Evolutionary conservation across 2,888 invertebrate genomes (phyloP).

Genomic region (Megastigmus dorsalis): DNA sequence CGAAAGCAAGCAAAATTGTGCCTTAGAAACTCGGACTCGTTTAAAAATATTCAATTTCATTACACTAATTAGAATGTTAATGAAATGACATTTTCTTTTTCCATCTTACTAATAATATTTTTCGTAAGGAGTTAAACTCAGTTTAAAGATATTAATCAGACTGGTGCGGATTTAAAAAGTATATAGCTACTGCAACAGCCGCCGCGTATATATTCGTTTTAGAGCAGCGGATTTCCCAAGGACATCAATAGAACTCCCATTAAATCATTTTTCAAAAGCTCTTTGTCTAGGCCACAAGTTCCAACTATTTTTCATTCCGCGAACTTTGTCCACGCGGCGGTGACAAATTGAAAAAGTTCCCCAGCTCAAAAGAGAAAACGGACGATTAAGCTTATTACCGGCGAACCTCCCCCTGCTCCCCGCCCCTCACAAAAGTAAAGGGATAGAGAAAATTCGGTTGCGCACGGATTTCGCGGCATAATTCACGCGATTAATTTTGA

Average conservation of each 20-base stretch:
- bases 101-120: too few species aligned
- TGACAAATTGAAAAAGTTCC: slow-evolving; percentile 56
- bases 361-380: slow-evolving; percentile 42
- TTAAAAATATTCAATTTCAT: too few species aligned
- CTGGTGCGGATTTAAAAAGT: neutral
- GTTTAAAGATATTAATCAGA: slow-evolving; percentile 15
- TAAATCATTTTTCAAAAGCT: slow-evolving; percentile 51
- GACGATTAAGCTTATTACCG: slow-evolving; percentile 53
- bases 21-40: too few species aligned
- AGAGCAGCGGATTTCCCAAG: slow-evolving; percentile 4
- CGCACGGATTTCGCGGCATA: neutral
- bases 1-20: too few species aligned
- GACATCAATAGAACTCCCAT: slow-evolving; percentile 36
- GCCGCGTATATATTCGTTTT: slow-evolving; percentile 35
- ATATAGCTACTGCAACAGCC: slow-evolving; percentile 15
- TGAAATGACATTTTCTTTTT: too few species aligned
- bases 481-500: slow-evolving; percentile 34
- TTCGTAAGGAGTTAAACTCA: too few species aligned
- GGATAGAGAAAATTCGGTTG: neutral
- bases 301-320: slow-evolving; percentile 45
- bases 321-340: slow-evolving; percentile 39
- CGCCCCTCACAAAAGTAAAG: slow-evolving; percentile 8
- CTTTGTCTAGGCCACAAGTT: slow-evolving; percentile 47
- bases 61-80: too few species aligned
- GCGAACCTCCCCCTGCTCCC: too few species aligned